phyloP scores from a whole-genome alignment of 2,113 vertebrate species.

The Mus pahari region DNA sequence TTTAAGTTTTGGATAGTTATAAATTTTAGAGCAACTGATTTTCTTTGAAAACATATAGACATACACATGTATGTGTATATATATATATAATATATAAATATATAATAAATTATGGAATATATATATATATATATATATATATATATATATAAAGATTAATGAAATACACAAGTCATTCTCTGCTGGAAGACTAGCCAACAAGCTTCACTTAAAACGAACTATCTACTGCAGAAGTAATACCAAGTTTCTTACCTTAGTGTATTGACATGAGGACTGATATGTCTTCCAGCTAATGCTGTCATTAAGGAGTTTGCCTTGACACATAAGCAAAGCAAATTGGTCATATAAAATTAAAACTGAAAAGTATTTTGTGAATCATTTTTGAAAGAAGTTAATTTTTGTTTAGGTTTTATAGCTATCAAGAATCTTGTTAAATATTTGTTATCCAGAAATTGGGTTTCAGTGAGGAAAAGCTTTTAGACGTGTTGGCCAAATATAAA shows the following conservation, averaged over 20 bases:
- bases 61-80: neutral
- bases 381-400: constrained; percentile 7
- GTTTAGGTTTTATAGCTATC: neutral
- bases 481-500: neutral
- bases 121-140: too few species aligned
- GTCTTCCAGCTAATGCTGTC: constrained; percentile 63
- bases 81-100: too few species aligned
- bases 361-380: constrained; percentile 60
- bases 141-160: neutral
- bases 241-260: neutral
- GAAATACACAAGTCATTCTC: neutral
- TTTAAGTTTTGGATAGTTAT: constrained; percentile 26
- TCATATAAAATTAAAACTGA: constrained; percentile 51
- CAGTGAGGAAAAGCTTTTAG: neutral
- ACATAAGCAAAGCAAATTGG: constrained; percentile 39
- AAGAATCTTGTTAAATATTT: neutral
- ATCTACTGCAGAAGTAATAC: neutral
- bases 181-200: neutral
- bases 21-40: neutral
- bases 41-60: constrained; percentile 31
- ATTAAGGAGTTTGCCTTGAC: constrained; percentile 18
- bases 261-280: constrained; percentile 57
- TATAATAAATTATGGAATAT: too few species aligned
- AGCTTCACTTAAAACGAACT: neutral
- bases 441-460: neutral